Conservation (phyloP, 2,888 invertebrate genomes). For the Fragum whitleyi region DNA sequence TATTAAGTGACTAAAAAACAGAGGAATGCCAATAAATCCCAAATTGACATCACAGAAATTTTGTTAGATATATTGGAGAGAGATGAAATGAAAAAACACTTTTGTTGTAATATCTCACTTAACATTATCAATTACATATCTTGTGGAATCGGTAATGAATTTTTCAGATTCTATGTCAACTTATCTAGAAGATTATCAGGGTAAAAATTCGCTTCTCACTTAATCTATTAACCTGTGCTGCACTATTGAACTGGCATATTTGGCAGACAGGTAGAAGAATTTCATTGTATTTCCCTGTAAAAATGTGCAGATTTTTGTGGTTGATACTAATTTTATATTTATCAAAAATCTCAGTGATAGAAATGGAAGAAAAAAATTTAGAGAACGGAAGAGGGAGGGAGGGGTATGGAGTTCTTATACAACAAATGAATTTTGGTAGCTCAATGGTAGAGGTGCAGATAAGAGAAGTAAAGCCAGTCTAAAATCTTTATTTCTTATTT, state of each 20-base stretch:
- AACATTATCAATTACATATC: background rate
- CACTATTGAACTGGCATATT: background rate
- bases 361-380: too few relatives aligned
- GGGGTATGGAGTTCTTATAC: too few relatives aligned
- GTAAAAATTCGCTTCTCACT: background rate
- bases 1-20: background rate
- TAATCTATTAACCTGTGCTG: background rate
- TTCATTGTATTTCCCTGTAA: too few relatives aligned
- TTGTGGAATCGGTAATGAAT: conserved; percentile 2
- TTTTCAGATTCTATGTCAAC: conserved; percentile 10
- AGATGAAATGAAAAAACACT: background rate
- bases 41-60: background rate
- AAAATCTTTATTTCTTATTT: too few relatives aligned
- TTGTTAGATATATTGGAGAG: background rate
- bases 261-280: background rate
- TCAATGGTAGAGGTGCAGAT: too few relatives aligned
- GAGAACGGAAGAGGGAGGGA: too few relatives aligned
- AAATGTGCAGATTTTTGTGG: too few relatives aligned
- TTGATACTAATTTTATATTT: too few relatives aligned
- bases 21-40: background rate
- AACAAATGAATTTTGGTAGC: too few relatives aligned
- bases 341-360: too few relatives aligned
- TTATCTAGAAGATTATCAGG: background rate
- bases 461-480: too few relatives aligned
- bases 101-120: background rate